A percentile compares a stretch with the other conserved stretches of the same genome.
These are phyloP conservation scores for Gallinago jamesoni DNA, from an alignment of 2,113 vertebrate species.

Conservation along the genomic window DNA sequence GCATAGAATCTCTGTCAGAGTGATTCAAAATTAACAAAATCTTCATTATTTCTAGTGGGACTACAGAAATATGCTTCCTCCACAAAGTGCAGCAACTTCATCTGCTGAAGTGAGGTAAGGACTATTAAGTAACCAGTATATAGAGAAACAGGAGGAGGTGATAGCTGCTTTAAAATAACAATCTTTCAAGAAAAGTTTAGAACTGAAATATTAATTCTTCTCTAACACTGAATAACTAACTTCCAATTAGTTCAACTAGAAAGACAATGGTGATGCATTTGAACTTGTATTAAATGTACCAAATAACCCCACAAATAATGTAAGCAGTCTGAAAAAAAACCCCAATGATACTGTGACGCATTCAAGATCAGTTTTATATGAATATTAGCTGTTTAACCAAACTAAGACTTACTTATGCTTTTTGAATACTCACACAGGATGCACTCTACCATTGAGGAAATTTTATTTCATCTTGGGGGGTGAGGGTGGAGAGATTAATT, in stretches of 20 bases:
- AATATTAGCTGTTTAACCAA: not conserved
- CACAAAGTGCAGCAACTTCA: not conserved
- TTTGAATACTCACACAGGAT: not conserved
- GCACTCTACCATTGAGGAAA: not conserved
- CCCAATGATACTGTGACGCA: not conserved
- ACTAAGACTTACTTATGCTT: not conserved
- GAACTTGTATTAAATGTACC: accelerated
- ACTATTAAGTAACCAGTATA: not conserved
- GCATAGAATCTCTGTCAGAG: not conserved
- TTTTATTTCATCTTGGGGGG: accelerated
- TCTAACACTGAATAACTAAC: not conserved
- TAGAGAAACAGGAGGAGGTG: not conserved
- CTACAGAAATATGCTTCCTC: not conserved
- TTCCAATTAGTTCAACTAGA: not conserved
- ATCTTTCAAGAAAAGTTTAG: not conserved
- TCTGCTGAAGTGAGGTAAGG: not conserved
- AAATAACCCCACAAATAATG: not conserved
- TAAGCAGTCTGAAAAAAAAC: not conserved
- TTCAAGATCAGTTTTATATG: not conserved
- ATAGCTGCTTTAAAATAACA: not conserved
- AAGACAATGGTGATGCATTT: not conserved
- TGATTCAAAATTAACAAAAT: not conserved
- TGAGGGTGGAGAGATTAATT: not conserved
- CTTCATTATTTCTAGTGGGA: not conserved
- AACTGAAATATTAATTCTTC: not conserved